phyloP scores from a whole-genome alignment of 2,888 invertebrate genomes.

The Andrena bucephala region DNA sequence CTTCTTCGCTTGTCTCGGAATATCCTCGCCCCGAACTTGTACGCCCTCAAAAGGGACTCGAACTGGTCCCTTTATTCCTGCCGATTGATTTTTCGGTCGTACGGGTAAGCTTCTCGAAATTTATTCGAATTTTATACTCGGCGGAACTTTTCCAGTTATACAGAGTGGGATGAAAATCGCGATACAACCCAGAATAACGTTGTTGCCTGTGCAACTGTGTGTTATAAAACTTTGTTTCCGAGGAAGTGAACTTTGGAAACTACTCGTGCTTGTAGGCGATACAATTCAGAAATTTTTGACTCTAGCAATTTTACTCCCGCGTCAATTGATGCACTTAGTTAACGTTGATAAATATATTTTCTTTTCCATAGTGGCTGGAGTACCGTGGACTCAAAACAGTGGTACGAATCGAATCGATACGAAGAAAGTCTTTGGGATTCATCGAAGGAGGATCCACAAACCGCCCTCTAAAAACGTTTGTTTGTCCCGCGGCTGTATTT shows the following conservation, averaged over 20 bases:
- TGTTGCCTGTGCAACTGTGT: not conserved
- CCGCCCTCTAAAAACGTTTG: slow-evolving; percentile 51
- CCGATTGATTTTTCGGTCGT: slow-evolving; percentile 33
- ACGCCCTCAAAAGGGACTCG: slow-evolving; percentile 20
- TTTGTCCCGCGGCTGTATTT: slow-evolving; percentile 73
- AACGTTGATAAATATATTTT: not conserved
- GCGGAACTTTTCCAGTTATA: not conserved
- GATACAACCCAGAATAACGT: not conserved
- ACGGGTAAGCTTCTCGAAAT: not conserved
- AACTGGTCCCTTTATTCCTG: slow-evolving; percentile 42
- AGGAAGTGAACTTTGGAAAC: not conserved
- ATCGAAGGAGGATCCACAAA: slow-evolving; percentile 15
- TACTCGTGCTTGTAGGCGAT: not conserved
- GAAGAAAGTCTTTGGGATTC: slow-evolving; percentile 14
- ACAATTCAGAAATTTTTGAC: not conserved
- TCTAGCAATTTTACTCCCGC: too few relatives aligned
- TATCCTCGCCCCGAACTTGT: slow-evolving; percentile 34
- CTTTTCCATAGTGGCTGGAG: not conserved
- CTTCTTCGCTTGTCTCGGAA: slow-evolving; percentile 47
- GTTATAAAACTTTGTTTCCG: not conserved
- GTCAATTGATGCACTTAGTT: not conserved
- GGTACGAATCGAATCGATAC: not conserved
- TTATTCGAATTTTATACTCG: slow-evolving; percentile 8
- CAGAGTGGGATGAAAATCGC: not conserved
- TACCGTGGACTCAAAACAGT: not conserved